Conservation (phyloP, 2,113 vertebrate genomes). For the Trochalopteron elliotii region DNA sequence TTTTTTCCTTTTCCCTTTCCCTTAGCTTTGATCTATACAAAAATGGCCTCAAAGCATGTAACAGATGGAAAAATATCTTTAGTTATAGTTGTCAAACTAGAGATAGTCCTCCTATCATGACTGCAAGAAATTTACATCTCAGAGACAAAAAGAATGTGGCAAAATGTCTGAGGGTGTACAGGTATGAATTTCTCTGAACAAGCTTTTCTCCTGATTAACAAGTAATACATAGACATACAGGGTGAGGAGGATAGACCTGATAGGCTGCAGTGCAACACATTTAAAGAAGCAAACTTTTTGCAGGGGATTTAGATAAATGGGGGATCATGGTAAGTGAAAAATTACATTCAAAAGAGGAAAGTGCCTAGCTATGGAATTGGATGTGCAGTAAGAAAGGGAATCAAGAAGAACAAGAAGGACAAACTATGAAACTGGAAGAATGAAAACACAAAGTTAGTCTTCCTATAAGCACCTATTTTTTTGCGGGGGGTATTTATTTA, state of each 20-base stretch:
- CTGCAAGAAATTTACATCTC: not conserved
- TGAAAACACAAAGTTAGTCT: not conserved
- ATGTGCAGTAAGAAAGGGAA: not conserved
- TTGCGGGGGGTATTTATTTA: not conserved
- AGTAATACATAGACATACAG: not conserved
- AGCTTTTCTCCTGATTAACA: not conserved
- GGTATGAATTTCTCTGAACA: not conserved
- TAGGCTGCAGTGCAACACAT: not conserved
- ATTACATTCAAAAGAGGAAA: not conserved
- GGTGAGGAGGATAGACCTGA: not conserved
- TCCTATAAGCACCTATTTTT: not conserved
- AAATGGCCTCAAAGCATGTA: not conserved
- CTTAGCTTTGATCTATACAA: not conserved
- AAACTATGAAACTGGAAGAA: not conserved
- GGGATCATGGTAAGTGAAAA: not conserved
- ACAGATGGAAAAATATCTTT: not conserved
- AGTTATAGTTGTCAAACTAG: not conserved
- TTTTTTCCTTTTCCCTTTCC: not conserved
- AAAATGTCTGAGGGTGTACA: not conserved
- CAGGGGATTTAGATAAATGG: not conserved
- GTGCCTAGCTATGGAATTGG: fast-evolving
- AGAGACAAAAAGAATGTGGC: not conserved
- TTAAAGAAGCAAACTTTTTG: not conserved
- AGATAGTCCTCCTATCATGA: not conserved
- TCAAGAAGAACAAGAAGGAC: not conserved